Evolutionary conservation across 2,797 vertebrate genomes (phyloP), one percentile per base, ranked within the genome.

Genomic region (Macroramphosus scolopax): DNA sequence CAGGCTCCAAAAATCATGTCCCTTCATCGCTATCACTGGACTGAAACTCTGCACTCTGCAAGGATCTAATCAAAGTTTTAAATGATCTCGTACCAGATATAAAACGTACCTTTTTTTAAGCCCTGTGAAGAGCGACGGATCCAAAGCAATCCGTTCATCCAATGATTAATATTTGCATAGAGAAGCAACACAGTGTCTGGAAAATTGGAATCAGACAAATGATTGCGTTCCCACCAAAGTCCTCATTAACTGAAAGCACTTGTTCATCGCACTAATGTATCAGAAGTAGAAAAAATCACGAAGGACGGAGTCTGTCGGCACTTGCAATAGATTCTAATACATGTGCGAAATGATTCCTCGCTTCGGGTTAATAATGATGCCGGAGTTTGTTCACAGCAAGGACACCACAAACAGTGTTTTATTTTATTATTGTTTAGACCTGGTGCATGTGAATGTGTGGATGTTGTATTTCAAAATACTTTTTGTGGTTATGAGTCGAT

Each of bases 151-250:
- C 37, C 16, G 4, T 57, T 59, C 33, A 47, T 42, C n/a, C 41
- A 55, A 61, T 43, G 22, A 15, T 54, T 53, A 52, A 57, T 68
- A 48, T 31, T 18, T 51, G 47, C 41, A 45, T 17, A 53, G 16
- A 49, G 40, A 73, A 60, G 53, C 51, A 40, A 48, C 59, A 61
- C 56, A 31, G 31, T 32, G 22, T 12, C 5, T 22, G 25, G n/a
- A 30, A 65, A 70, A 77, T 41, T 55, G 60, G 40, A 68, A 45
- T 51, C 52, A 57, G 51, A 58, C 16, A 45, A 62, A 68, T 61
- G 48, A 72, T 61, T 51, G 31, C 49, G 52, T 57, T 65, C 36
- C 33, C 2, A 34, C 35, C 18, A 52, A 47, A 63, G 17, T 42
- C 35, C 36, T 52, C 17, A 44, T 62, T 51, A 65, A 46, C 39